These are phyloP conservation scores for Spodoptera frugiperda DNA, from an alignment of 1,140 invertebrate genomes.

Conservation along the genomic window DNA sequence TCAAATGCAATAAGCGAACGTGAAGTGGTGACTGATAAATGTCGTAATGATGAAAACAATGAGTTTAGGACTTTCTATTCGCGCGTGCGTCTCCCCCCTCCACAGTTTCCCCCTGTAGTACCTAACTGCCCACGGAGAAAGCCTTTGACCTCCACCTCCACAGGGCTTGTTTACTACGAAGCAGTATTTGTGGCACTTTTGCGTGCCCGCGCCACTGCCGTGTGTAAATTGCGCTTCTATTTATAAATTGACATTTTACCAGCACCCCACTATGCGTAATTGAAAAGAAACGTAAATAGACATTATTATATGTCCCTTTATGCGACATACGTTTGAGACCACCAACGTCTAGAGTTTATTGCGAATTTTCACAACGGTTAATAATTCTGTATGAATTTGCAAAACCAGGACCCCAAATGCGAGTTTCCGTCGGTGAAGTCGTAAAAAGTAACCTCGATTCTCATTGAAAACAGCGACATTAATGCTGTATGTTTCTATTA, in stretches of 20 bases:
- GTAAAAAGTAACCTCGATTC: conserved; percentile 3
- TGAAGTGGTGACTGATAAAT: conserved; percentile 76
- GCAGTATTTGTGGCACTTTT: conserved; percentile 54
- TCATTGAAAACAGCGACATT: conserved; percentile 7
- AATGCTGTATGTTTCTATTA: conserved; percentile 42
- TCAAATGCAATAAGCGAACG: conserved; percentile 74
- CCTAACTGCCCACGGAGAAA: conserved; percentile 73
- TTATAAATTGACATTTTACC: conserved; percentile 40
- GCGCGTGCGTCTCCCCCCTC: conserved; percentile 68
- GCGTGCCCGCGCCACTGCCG: conserved; percentile 40
- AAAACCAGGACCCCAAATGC: neutral
- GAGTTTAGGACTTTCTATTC: conserved; percentile 77
- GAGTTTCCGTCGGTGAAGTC: neutral
- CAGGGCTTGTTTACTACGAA: conserved; percentile 66
- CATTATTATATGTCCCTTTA: neutral
- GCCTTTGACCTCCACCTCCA: conserved; percentile 76
- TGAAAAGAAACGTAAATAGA: conserved; percentile 15
- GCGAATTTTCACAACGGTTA: neutral
- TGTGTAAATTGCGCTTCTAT: conserved; percentile 36
- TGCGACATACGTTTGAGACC: neutral
- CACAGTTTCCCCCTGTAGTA: conserved; percentile 55
- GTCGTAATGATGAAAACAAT: conserved; percentile 84
- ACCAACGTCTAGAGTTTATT: neutral
- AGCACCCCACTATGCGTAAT: conserved; percentile 23
- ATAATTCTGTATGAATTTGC: neutral